Conservation (phyloP, 1,140 invertebrate genomes). For the Belonocnema kinseyi region DNA sequence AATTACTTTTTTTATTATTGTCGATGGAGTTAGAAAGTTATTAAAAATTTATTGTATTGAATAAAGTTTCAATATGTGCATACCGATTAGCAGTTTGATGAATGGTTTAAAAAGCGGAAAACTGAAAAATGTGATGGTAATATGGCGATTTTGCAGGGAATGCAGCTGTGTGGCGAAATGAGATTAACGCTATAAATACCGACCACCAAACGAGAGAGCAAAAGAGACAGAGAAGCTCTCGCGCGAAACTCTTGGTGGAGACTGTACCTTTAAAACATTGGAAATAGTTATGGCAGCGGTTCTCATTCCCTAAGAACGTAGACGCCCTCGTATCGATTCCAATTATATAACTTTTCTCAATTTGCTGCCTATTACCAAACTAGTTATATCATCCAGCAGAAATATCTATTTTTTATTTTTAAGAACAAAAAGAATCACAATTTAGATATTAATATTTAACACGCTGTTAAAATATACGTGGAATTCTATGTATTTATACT, state of each 20-base stretch:
- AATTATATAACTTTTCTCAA: conserved; percentile 50
- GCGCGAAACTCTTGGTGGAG: conserved; percentile 42
- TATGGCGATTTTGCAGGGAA: conserved; percentile 59
- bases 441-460: too few relatives aligned
- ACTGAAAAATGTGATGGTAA: conserved; percentile 49
- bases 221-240: conserved; percentile 27
- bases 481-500: too few relatives aligned
- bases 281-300: conserved; percentile 71
- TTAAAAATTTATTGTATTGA: background rate
- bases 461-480: too few relatives aligned
- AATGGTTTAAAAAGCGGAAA: conserved; percentile 33
- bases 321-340: conserved; percentile 51
- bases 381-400: conserved; percentile 2
- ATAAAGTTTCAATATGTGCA: background rate
- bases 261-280: conserved; percentile 67
- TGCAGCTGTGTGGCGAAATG: conserved; percentile 68
- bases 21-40: background rate
- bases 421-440: too few relatives aligned
- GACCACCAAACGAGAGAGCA: conserved; percentile 43
- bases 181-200: conserved; percentile 74
- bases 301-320: conserved; percentile 51
- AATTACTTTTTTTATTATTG: background rate
- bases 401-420: background rate
- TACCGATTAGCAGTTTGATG: background rate
- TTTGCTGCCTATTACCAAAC: conserved; percentile 39